Evolutionary conservation across 2,888 invertebrate genomes (phyloP).

Genomic region (Tortricodes alternella): DNA sequence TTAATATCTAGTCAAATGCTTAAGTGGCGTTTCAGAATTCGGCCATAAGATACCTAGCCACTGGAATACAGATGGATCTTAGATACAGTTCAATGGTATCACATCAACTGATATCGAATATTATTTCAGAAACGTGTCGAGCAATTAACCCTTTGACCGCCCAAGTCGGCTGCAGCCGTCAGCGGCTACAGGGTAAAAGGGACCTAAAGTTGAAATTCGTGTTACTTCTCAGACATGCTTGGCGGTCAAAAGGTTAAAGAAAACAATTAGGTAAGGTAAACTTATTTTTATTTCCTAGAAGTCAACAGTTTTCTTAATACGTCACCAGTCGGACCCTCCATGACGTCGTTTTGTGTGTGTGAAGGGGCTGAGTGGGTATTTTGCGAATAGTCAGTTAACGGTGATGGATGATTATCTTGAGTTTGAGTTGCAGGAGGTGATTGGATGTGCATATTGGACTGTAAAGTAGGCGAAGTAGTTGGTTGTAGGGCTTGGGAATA

Average conservation of each 20-base stretch:
- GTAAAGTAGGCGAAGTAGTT: not conserved
- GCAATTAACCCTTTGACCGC: too few relatives aligned
- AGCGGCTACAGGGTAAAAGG: too few relatives aligned
- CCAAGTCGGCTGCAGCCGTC: too few relatives aligned
- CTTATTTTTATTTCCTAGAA: not conserved
- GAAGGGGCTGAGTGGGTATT: not conserved
- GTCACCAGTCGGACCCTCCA: not conserved
- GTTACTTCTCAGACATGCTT: too few relatives aligned
- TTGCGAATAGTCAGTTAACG: not conserved
- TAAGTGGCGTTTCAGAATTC: too few relatives aligned
- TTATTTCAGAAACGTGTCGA: not conserved
- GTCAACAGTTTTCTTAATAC: not conserved
- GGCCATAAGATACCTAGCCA: not conserved
- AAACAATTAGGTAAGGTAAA: constrained; percentile 2
- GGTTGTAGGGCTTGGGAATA: not conserved
- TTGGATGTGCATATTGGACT: not conserved
- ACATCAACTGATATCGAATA: constrained; percentile 1
- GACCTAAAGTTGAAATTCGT: too few relatives aligned
- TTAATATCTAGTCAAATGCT: too few relatives aligned
- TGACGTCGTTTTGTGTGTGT: not conserved
- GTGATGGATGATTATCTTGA: not conserved
- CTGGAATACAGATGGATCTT: not conserved
- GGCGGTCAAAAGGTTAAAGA: not conserved
- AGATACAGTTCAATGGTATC: constrained; percentile 3
- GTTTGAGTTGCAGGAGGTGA: not conserved